Evolutionary conservation across 2,113 vertebrate species (phyloP).

Genomic region (Callospermophilus lateralis): DNA sequence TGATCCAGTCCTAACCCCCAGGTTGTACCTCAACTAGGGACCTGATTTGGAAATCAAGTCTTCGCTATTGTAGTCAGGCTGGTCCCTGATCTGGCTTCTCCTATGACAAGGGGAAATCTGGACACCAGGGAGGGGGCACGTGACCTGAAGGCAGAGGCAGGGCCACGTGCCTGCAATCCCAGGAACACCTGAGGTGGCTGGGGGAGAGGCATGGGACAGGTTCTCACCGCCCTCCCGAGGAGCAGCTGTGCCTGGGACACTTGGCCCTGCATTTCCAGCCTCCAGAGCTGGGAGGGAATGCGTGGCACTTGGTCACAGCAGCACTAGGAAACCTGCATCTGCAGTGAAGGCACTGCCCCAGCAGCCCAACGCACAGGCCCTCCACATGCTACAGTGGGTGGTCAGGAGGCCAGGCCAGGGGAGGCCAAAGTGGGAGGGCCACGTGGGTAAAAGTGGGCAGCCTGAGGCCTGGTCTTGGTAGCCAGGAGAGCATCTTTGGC

Average conservation of each 20-base stretch:
- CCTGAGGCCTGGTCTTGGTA: background rate
- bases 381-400: background rate
- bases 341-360: background rate
- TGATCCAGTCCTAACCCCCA: no score
- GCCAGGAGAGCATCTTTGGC: background rate
- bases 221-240: background rate
- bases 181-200: background rate
- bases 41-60: no score
- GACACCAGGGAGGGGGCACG: fast-evolving
- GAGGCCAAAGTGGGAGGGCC: background rate
- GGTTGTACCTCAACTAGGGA: no score
- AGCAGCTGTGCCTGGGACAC: background rate
- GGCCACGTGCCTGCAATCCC: no score
- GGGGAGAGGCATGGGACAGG: no score
- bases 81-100: background rate
- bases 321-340: background rate
- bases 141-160: background rate
- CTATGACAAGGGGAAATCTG: background rate
- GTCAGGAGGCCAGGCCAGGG: background rate
- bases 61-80: background rate
- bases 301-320: background rate
- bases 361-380: background rate
- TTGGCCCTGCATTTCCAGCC: background rate
- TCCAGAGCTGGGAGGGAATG: background rate
- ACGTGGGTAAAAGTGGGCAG: no score